These are phyloP conservation scores for Hyperoodon ampullatus DNA, from an alignment of 2,113 vertebrate species.

Conservation along the genomic window DNA sequence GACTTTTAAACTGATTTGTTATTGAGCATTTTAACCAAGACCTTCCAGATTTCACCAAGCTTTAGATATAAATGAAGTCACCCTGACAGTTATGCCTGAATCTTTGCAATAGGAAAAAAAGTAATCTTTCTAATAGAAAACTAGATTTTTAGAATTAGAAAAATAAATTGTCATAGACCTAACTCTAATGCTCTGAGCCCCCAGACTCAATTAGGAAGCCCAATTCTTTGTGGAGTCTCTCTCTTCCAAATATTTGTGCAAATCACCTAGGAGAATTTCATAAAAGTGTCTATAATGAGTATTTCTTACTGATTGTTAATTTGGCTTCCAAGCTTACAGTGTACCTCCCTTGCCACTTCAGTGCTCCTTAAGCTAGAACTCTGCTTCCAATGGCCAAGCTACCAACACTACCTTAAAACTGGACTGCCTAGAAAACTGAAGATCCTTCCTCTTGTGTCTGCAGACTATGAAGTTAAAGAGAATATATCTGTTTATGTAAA, in stretches of 20 bases:
- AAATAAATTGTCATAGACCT: background rate
- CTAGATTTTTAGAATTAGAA: background rate
- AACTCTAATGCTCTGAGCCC: background rate
- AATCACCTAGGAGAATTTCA: background rate
- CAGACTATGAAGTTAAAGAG: background rate
- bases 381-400: background rate
- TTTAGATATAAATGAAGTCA: background rate
- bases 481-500: background rate
- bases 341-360: background rate
- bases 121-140: background rate
- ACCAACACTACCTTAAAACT: background rate
- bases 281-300: background rate
- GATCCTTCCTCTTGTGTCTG: background rate
- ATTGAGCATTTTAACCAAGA: background rate
- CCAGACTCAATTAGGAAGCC: background rate
- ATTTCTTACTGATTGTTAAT: background rate
- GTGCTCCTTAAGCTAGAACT: background rate
- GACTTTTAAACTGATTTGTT: constrained; percentile 7
- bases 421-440: background rate
- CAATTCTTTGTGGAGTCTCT: background rate
- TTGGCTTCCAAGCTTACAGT: background rate
- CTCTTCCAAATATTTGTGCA: background rate
- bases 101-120: background rate
- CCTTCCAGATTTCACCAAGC: background rate
- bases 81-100: background rate